Evolutionary conservation across 2,888 invertebrate species (phyloP).

Genomic region (Cosmia pyralina): DNA sequence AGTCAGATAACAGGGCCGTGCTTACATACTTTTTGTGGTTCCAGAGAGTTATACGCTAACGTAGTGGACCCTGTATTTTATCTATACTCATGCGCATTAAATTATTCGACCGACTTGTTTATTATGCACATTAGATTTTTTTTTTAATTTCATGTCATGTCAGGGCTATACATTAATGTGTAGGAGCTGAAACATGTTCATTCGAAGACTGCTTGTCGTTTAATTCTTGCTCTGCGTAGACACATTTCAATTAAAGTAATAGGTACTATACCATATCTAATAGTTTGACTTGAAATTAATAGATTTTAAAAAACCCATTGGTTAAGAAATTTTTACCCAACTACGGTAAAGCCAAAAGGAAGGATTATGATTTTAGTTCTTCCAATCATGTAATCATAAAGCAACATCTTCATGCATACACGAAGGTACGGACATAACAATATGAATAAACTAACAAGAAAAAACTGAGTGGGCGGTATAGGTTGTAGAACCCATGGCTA

Average conservation of each 20-base stretch:
- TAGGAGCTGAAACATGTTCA: constrained; percentile 1
- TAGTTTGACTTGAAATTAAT: no score
- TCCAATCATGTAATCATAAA: neutral
- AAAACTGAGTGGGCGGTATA: constrained; percentile 38
- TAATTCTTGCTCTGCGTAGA: neutral
- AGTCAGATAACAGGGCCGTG: constrained; percentile 71
- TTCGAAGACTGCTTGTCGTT: neutral
- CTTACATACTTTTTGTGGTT: constrained; percentile 68
- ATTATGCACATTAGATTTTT: neutral
- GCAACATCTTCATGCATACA: neutral
- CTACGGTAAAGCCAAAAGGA: no score
- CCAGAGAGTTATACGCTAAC: constrained; percentile 55
- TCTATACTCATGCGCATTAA: constrained; percentile 25
- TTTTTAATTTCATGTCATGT: neutral
- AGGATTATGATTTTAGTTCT: no score
- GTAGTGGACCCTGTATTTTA: constrained; percentile 33
- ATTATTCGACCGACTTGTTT: constrained; percentile 35
- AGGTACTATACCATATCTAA: neutral
- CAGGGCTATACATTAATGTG: neutral
- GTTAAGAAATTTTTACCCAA: no score
- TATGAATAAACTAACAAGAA: neutral
- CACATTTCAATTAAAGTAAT: neutral
- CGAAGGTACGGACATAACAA: constrained; percentile 1
- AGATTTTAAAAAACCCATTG: no score
- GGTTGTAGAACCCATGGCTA: constrained; percentile 27